Conservation (phyloP, 2,888 invertebrate species). For the Cephus pygmeus region DNA sequence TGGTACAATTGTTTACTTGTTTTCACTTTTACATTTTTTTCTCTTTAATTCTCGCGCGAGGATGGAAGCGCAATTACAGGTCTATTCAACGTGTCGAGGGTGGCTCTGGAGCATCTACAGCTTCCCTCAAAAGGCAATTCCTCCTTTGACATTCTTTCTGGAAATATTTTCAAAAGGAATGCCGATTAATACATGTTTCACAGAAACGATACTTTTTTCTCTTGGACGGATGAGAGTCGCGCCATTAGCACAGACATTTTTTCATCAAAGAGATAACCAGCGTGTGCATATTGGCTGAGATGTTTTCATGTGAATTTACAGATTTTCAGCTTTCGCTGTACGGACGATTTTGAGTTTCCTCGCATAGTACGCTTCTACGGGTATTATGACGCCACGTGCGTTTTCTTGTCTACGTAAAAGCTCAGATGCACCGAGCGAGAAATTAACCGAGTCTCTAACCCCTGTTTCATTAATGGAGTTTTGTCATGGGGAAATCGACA, state of each 20-base stretch:
- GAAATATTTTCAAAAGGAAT: background rate
- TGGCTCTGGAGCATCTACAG: background rate
- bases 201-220: background rate
- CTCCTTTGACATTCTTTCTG: background rate
- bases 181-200: background rate
- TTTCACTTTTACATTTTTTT: background rate
- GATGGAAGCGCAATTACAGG: background rate
- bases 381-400: background rate
- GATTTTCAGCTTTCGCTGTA: background rate
- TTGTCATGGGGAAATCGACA: conserved; percentile 16
- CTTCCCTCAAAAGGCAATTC: background rate
- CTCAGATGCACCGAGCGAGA: conserved; percentile 55
- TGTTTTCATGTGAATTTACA: background rate
- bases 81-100: background rate
- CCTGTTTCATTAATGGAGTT: conserved; percentile 41
- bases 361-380: no score
- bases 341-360: background rate
- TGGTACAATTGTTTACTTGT: background rate
- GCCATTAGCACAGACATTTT: background rate
- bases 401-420: conserved; percentile 28
- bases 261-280: background rate
- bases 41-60: background rate
- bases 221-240: background rate
- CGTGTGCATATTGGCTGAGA: background rate
- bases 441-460: conserved; percentile 41